phyloP scores from a whole-genome alignment of 2,113 vertebrate species.

The Tupaia chinensis region DNA sequence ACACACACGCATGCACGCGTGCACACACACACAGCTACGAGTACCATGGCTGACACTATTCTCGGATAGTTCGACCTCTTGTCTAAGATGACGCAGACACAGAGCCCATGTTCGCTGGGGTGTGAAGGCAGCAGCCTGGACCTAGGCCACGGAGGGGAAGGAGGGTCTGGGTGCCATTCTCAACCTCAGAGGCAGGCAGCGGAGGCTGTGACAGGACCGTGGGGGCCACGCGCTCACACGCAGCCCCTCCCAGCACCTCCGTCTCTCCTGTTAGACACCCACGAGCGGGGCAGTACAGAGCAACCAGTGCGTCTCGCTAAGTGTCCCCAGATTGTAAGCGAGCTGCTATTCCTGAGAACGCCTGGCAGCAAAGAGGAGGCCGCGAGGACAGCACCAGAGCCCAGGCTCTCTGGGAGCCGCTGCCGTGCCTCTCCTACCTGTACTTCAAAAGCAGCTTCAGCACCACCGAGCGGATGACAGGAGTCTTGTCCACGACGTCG shows the following conservation, averaged over 20 bases:
- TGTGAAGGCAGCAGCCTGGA: background rate
- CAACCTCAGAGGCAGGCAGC: too few species aligned
- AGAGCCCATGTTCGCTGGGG: background rate
- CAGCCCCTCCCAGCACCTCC: too few species aligned
- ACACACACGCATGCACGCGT: too few species aligned
- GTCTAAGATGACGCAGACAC: too few species aligned
- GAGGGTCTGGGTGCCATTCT: too few species aligned
- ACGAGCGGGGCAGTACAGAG: background rate
- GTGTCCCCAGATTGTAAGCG: accelerated
- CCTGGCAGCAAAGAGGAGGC: background rate
- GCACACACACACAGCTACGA: too few species aligned
- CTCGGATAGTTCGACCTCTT: background rate
- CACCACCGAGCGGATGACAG: conserved; percentile 94
- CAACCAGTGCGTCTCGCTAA: background rate
- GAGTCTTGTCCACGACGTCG: conserved; percentile 94
- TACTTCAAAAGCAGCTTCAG: conserved; percentile 97
- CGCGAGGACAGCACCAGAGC: too few species aligned
- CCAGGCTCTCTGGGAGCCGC: background rate
- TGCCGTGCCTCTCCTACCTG: conserved; percentile 87
- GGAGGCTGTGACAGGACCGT: too few species aligned
- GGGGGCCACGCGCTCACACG: too few species aligned
- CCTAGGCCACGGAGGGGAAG: background rate
- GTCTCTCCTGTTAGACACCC: too few species aligned
- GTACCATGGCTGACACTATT: background rate
- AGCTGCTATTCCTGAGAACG: background rate